Percentiles rank a stretch among this genome's conserved stretches.
phyloP scores from a whole-genome alignment of 2,888 invertebrate genomes.

The Drosophila vallismaia region DNA sequence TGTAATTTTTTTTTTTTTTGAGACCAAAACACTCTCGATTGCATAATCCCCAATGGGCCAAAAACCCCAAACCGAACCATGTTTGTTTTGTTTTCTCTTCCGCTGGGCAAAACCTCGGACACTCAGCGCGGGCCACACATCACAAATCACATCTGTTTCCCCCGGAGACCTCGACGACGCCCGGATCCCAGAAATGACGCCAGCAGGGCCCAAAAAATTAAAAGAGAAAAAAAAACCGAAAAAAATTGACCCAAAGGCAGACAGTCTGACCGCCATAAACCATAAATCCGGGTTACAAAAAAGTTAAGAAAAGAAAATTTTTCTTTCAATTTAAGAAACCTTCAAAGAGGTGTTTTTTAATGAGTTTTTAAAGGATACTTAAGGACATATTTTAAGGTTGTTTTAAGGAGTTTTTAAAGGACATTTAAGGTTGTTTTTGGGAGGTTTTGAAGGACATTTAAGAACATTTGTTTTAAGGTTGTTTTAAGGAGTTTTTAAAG shows the following conservation, averaged over 20 bases:
- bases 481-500: no score
- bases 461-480: no score
- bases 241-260: constrained; percentile 1
- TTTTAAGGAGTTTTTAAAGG: no score
- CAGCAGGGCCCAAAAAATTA: constrained; percentile 24
- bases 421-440: no score
- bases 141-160: constrained; percentile 33
- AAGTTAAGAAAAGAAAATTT: no score
- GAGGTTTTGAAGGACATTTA: no score
- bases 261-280: constrained; percentile 14
- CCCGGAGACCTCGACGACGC: background rate
- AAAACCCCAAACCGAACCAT: constrained; percentile 11
- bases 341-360: no score
- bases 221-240: background rate
- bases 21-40: constrained; percentile 28
- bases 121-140: constrained; percentile 10
- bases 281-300: background rate
- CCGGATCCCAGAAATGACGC: constrained; percentile 8
- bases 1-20: constrained; percentile 5
- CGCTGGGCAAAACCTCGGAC: constrained; percentile 49
- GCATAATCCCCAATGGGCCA: constrained; percentile 39
- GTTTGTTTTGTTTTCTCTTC: constrained; percentile 40
- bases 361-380: no score
- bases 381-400: no score
- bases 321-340: no score